A percentile compares a stretch with the other conserved stretches of the same genome.
These are phyloP conservation scores for Todus mexicanus DNA, from an alignment of 2,797 vertebrate species.

Conservation along the genomic window DNA sequence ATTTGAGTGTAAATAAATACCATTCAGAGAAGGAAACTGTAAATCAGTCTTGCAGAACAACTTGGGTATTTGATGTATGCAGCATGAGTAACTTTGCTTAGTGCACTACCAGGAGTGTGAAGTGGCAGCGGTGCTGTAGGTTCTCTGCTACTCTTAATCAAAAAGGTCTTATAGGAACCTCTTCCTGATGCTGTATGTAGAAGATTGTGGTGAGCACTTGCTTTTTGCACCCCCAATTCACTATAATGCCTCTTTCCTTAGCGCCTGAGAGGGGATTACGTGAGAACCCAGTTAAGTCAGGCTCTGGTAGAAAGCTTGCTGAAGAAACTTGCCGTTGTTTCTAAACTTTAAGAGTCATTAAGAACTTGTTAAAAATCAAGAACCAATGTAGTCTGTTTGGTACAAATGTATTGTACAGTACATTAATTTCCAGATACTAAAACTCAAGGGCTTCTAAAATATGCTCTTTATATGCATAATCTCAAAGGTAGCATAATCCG, in stretches of 20 bases:
- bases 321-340: not conserved
- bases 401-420: not conserved
- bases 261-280: not conserved
- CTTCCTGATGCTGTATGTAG: not conserved
- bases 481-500: not conserved
- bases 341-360: not conserved
- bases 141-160: not conserved
- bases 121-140: not conserved
- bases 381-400: not conserved
- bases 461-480: not conserved
- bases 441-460: not conserved
- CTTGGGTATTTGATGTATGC: not conserved
- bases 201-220: not conserved
- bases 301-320: not conserved
- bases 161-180: not conserved
- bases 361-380: not conserved
- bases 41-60: slow-evolving; percentile 16
- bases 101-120: not conserved
- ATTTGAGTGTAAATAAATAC: slow-evolving; percentile 28
- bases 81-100: not conserved
- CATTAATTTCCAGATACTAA: not conserved
- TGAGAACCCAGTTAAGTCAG: not conserved
- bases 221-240: not conserved
- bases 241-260: not conserved
- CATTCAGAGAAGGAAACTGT: slow-evolving; percentile 22